Evolutionary conservation across 2,113 vertebrate genomes (phyloP).

Genomic region (Solenodon paradoxus): DNA sequence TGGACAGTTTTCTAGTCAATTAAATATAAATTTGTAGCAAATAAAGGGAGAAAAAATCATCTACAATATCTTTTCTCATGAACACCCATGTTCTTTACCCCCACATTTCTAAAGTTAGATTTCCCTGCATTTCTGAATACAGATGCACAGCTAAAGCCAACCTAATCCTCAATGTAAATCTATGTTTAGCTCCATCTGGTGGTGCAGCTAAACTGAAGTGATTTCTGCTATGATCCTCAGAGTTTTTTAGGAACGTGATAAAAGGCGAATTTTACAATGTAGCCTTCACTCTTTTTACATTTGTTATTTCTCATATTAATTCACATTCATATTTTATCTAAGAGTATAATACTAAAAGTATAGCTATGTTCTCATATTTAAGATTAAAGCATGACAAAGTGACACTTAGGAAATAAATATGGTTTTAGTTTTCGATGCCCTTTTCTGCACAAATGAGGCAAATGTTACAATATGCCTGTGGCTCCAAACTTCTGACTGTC

Average conservation of each 20-base stretch:
- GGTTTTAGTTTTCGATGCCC: not conserved
- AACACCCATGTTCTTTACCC: not conserved
- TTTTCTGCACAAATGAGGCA: not conserved
- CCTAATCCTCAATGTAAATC: not conserved
- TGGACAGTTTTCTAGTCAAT: not conserved
- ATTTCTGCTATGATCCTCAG: too few relatives aligned
- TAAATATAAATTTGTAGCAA: not conserved
- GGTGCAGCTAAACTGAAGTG: too few relatives aligned
- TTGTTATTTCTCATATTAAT: not conserved
- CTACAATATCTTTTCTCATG: not conserved
- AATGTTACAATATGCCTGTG: not conserved
- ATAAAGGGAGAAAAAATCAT: not conserved
- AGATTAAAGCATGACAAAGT: constrained; percentile 27
- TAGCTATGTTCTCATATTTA: not conserved
- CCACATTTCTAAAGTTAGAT: not conserved
- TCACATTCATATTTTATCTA: not conserved
- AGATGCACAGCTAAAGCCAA: not conserved
- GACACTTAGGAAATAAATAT: not conserved
- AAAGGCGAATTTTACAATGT: constrained; percentile 26
- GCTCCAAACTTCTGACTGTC: not conserved
- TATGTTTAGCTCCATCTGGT: constrained; percentile 38
- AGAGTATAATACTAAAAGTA: not conserved
- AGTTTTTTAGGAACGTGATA: not conserved
- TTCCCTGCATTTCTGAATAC: not conserved
- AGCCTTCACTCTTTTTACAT: not conserved